Conservation (phyloP, 2,888 invertebrate genomes). For the Nephrotoma flavescens region DNA sequence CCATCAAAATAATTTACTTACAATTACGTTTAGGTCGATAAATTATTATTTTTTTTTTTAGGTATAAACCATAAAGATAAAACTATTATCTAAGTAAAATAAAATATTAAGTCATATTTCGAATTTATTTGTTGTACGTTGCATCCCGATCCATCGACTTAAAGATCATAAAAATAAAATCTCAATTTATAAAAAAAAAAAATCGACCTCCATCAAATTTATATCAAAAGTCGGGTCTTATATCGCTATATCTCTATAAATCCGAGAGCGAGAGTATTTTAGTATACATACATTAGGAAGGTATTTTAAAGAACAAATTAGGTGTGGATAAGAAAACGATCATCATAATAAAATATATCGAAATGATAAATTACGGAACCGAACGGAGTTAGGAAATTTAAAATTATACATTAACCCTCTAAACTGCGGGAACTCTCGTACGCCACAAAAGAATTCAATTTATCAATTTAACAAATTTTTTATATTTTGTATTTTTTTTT, state of each 20-base stretch:
- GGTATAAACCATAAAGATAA: neutral
- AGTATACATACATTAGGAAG: neutral
- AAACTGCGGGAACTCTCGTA: neutral
- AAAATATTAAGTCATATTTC: neutral
- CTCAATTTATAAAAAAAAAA: neutral
- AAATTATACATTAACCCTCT: neutral
- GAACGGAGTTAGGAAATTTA: neutral
- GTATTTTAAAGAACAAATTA: neutral
- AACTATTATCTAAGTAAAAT: no score
- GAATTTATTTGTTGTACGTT: neutral
- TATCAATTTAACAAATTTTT: neutral
- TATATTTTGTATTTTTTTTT: neutral
- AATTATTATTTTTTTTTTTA: neutral
- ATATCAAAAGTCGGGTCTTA: neutral
- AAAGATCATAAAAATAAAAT: neutral
- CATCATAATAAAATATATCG: neutral
- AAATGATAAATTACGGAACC: neutral
- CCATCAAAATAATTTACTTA: neutral
- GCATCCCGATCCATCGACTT: neutral
- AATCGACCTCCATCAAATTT: neutral
- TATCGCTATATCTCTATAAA: neutral
- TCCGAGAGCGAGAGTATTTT: no score
- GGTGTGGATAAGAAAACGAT: neutral
- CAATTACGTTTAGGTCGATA: neutral
- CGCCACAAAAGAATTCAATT: neutral